Conservation (phyloP, 2,888 invertebrate species). For the Hetaerina titia region DNA sequence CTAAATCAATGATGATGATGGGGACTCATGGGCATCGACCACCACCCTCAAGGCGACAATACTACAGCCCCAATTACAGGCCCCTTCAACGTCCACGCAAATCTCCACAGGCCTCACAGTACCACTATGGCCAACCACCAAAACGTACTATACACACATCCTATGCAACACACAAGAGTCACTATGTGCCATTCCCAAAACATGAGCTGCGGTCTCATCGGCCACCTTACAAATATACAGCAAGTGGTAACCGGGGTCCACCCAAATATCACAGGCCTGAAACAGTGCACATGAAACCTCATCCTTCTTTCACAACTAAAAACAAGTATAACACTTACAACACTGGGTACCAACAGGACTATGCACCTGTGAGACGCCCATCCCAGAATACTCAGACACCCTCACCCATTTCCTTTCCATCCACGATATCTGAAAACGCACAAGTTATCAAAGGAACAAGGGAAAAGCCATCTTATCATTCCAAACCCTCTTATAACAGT, state of each 20-base stretch:
- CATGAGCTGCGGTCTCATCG: conserved; percentile 32
- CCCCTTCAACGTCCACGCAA: conserved; percentile 48
- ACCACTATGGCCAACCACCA: conserved; percentile 12
- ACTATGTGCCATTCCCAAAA: conserved; percentile 46
- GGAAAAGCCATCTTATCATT: conserved; percentile 11
- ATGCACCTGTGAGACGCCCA: not conserved
- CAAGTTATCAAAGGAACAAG: conserved; percentile 47
- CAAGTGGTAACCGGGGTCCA: conserved; percentile 11
- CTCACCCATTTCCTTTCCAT: conserved; percentile 20
- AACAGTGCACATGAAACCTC: conserved; percentile 1
- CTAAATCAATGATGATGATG: conserved; percentile 41
- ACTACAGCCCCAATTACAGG: conserved; percentile 41
- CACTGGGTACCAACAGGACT: not conserved
- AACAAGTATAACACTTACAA: conserved; percentile 6
- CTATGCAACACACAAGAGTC: conserved; percentile 37
- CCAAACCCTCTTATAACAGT: conserved; percentile 52
- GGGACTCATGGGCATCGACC: not conserved
- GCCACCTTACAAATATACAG: conserved; percentile 50
- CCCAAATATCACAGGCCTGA: conserved; percentile 43
- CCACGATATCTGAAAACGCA: conserved; percentile 41
- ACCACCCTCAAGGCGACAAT: conserved; percentile 44
- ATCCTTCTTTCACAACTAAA: conserved; percentile 23
- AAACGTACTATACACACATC: conserved; percentile 38
- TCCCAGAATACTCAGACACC: not conserved
- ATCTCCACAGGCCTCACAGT: conserved; percentile 26